Evolutionary conservation across 1,140 invertebrate species (phyloP), one percentile per base, ranked within the genome.

Genomic region (Charaxes varanes): DNA sequence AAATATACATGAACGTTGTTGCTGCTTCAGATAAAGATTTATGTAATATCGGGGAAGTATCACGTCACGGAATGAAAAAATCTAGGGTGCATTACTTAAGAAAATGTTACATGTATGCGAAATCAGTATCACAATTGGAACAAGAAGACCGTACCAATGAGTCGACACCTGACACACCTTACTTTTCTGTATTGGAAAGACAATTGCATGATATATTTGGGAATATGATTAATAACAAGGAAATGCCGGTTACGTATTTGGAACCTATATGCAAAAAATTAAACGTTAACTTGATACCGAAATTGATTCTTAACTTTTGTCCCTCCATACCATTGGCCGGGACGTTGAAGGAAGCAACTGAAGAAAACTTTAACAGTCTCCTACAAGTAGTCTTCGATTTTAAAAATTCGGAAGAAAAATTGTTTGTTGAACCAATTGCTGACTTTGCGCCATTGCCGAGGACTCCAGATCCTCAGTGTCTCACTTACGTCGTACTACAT

Each of bases 181-280:
- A 84, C 24, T 83, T 83, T 40, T 52, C 67, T 5, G 52, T 84
- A 12, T 54, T 85, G 27, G 79, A 83, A 17, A 54, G 58, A 41
- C 68, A 74, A 10, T 53, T 84, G 5, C 81, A 84, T 42, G 65
- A 81, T 32, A 80, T 85, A 55, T 80, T 84, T 32, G 80, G 83
- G 4, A 70, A 69, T 36, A 76, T 85, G 67, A 73, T 85, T n/a
- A 74, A 78, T 18, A 71, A 71, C 27, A 78, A 82, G 50, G 70
- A 79, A 34, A 58, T 83, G 6, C 63, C 73, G 0, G 63, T 85
- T 1, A 74, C 76, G 1, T 55, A 62, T 42, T 63, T 85, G 24
- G 84, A 85, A 42, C 67, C 76, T 2, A 73, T 85, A 36, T 85
- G 80, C 47, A 85, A 80, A 42, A 84, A 77, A 36, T 53, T 85